These are phyloP conservation scores for Nannoperca obscura DNA, from an alignment of 2,797 vertebrate species.

Conservation along the genomic window DNA sequence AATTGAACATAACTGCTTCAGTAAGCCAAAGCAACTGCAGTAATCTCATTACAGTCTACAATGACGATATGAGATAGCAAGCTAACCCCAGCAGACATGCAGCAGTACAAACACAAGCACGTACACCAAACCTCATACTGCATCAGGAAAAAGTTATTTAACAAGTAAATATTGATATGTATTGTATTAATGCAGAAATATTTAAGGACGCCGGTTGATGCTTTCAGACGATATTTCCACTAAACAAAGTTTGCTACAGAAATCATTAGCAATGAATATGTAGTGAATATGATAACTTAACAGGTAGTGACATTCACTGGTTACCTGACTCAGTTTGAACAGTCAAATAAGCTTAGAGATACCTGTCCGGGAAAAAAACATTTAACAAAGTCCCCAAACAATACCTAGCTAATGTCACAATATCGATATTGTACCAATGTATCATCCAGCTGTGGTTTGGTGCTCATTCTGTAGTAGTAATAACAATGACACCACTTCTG, in stretches of 20 bases:
- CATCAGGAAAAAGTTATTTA: background rate
- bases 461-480: background rate
- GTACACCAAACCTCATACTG: background rate
- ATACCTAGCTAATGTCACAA: background rate
- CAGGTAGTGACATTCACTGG: background rate
- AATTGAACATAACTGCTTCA: slow-evolving; percentile 41
- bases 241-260: background rate
- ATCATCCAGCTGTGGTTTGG: background rate
- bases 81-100: background rate
- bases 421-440: background rate
- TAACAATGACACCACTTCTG: background rate
- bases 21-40: slow-evolving; percentile 1
- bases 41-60: slow-evolving; percentile 29
- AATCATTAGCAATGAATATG: background rate
- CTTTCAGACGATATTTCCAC: background rate
- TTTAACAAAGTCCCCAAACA: background rate
- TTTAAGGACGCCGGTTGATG: background rate
- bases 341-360: background rate
- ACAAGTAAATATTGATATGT: background rate
- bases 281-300: background rate
- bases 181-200: background rate
- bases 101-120: background rate
- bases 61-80: background rate
- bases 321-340: background rate
- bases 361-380: background rate